Percentiles rank a stretch among this genome's conserved stretches.
Evolutionary conservation across 2,888 invertebrate species (phyloP).

Genomic region (Rutpela maculata): DNA sequence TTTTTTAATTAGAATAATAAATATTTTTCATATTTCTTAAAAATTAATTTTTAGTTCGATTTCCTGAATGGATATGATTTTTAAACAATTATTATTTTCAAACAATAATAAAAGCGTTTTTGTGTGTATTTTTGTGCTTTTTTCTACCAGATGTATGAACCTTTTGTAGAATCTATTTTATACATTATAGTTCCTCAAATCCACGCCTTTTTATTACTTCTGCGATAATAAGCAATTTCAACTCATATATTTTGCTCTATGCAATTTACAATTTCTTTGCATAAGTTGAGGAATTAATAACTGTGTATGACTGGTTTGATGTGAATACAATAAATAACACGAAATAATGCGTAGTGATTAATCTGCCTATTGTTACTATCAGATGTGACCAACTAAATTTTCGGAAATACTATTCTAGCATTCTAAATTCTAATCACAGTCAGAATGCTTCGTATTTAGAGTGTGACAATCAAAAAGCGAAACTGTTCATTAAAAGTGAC

Average conservation of each 20-base stretch:
- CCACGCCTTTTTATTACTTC: no score
- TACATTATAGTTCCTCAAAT: no score
- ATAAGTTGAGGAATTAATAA: neutral
- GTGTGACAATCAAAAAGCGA: constrained; percentile 30
- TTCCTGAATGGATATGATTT: no score
- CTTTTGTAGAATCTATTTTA: no score
- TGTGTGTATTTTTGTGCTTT: no score
- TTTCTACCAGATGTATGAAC: no score
- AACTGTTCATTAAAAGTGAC: constrained; percentile 13
- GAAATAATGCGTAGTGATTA: neutral
- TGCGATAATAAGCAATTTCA: no score
- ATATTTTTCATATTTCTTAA: no score
- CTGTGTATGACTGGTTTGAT: neutral
- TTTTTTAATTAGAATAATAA: no score
- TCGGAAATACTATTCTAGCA: neutral
- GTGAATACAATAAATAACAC: neutral
- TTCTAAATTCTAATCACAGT: neutral
- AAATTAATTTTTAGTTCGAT: no score
- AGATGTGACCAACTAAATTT: neutral
- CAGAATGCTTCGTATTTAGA: constrained; percentile 17
- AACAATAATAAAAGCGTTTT: no score
- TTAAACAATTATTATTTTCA: no score
- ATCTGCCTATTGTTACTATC: neutral
- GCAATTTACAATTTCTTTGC: neutral
- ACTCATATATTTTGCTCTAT: neutral